Percentiles rank a stretch among this genome's conserved stretches.
These are phyloP conservation scores for Vandiemenella viatica DNA, from an alignment of 2,888 invertebrate species.

Conservation along the genomic window DNA sequence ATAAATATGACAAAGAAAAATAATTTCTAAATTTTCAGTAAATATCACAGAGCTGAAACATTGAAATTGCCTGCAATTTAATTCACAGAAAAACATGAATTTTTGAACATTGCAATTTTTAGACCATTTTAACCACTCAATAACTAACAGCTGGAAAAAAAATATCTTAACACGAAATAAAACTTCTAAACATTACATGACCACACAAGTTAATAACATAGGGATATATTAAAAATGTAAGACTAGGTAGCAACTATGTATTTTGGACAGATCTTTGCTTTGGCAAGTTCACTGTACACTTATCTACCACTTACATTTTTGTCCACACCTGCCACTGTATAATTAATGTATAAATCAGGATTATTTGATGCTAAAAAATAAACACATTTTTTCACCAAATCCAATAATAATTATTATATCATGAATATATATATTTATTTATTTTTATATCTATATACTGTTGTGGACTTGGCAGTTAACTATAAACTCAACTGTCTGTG, in stretches of 20 bases:
- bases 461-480: not conserved
- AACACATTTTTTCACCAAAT: not conserved
- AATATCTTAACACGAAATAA: too few relatives aligned
- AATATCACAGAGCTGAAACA: too few relatives aligned
- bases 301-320: not conserved
- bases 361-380: not conserved
- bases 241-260: not conserved
- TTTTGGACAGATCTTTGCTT: not conserved
- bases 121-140: too few relatives aligned
- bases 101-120: too few relatives aligned
- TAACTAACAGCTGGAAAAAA: too few relatives aligned
- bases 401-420: not conserved
- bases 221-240: too few relatives aligned
- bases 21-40: too few relatives aligned
- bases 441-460: not conserved
- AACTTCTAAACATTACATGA: too few relatives aligned
- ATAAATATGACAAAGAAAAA: too few relatives aligned
- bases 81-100: too few relatives aligned
- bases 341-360: not conserved
- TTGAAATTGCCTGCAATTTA: too few relatives aligned
- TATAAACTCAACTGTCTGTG: slow-evolving; percentile 1
- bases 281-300: not conserved
- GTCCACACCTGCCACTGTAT: not conserved
- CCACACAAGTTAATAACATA: too few relatives aligned
- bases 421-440: not conserved